phyloP scores from a whole-genome alignment of 2,797 vertebrate genomes.

The Erethizon dorsatum region DNA sequence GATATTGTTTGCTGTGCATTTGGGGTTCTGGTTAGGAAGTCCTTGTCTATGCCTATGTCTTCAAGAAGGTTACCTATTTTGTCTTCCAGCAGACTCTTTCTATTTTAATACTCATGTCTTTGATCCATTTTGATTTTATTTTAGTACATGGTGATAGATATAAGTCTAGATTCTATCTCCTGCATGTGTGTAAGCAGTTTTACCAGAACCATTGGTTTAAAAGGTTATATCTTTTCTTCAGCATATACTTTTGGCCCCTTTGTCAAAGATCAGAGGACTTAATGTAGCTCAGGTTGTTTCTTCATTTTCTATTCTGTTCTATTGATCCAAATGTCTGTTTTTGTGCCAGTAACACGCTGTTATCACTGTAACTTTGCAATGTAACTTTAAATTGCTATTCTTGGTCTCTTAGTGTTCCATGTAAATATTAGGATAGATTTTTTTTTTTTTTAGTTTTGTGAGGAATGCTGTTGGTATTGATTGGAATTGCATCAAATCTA shows the following conservation, averaged over 20 bases:
- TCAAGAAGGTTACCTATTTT: background rate
- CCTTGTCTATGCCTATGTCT: background rate
- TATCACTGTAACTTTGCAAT: too few species aligned
- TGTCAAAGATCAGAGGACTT: background rate
- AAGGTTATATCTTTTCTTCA: background rate
- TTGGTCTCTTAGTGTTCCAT: too few species aligned
- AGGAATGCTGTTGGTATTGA: too few species aligned
- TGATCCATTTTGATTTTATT: background rate
- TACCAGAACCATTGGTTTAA: background rate
- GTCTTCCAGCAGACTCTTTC: background rate
- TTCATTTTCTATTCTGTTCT: background rate
- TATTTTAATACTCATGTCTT: background rate
- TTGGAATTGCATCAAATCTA: too few species aligned
- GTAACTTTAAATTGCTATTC: too few species aligned
- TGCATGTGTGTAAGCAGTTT: background rate
- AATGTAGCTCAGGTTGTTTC: background rate
- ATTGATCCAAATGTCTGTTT: background rate
- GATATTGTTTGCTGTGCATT: background rate
- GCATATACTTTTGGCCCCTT: background rate
- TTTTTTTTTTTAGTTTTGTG: too few species aligned
- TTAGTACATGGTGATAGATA: background rate
- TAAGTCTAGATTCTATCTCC: background rate
- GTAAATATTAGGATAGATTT: too few species aligned
- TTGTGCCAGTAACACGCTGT: background rate
- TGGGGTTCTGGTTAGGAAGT: background rate